Evolutionary conservation across 1,140 invertebrate species (phyloP), one percentile per base, ranked within the genome.

Genomic region (Catajapyx aquilonaris): DNA sequence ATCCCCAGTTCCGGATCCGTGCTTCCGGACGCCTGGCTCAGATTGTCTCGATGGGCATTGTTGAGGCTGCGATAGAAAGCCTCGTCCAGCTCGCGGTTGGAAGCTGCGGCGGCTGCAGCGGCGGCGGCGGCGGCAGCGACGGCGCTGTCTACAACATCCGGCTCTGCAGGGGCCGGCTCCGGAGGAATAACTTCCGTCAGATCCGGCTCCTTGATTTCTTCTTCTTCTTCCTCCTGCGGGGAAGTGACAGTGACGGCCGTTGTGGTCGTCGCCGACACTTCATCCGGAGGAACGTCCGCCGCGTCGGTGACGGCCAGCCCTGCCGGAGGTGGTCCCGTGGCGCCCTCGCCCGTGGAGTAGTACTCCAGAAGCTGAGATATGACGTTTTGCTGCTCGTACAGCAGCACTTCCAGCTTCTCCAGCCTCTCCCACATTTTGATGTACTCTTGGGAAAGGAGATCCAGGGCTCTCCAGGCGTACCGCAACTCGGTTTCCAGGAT

Each of bases 371-470:
- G 59, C 51, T 87, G 84, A 17, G 73, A 70, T 38, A 91, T 87
- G n/a, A 90, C 81, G 41, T 76, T 75, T 52, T 90, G 85, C 55
- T 91, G 85, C 50, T 90, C 81, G 48, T 75, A 77, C 1, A 90
- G 62, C 31, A 91, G 65, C 25, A 77, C 70, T 54, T 93, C 86
- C n/a, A 90, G 58, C 55, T 86, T 84, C 49, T 93, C 85, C 32
- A 93, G 62, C 36, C 83, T 64, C 51, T 85, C 78, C 85, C 85
- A 90, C 74, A 93, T 91, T 51, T 84, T 81, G 11, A 86, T 77
- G 48, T 88, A 91, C 52, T 91, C 86, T 46, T 83, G 79, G 15
- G 81, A 87, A 4, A 93, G 66, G 23, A 90, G 64, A 52, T 90
- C 84, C 36, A 93, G 58, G 2, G 85, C 81, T 41, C 83, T 66